These are phyloP conservation scores for Suricata suricatta DNA, from an alignment of 2,113 vertebrate genomes.

Conservation along the genomic window DNA sequence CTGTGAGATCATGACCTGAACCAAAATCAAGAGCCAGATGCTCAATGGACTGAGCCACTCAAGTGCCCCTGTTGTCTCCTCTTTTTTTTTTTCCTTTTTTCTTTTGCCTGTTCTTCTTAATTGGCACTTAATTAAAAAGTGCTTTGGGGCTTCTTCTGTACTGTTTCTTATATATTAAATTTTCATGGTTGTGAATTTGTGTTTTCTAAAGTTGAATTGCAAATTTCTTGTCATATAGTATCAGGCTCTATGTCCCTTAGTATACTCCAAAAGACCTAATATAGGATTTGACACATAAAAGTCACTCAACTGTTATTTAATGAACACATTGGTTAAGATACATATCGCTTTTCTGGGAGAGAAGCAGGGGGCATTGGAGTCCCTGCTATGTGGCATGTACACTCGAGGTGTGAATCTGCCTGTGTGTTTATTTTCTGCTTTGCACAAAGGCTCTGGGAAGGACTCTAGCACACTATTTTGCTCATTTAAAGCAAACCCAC, in stretches of 20 bases:
- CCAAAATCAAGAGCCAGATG: too few relatives aligned
- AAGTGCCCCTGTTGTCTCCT: too few relatives aligned
- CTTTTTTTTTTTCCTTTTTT: too few relatives aligned
- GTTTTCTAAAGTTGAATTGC: slow-evolving; percentile 5
- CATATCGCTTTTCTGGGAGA: background rate
- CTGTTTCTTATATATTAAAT: background rate
- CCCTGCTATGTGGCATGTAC: background rate
- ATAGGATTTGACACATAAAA: background rate
- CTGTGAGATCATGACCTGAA: too few relatives aligned
- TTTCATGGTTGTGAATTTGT: background rate
- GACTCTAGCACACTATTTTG: background rate
- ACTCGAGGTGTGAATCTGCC: background rate
- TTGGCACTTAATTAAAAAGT: background rate
- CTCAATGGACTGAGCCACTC: too few relatives aligned
- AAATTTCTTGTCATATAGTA: background rate
- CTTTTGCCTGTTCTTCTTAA: background rate
- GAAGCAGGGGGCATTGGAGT: background rate
- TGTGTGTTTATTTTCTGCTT: background rate
- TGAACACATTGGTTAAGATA: background rate
- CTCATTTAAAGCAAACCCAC: background rate
- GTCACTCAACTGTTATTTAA: background rate
- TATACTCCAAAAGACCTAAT: background rate
- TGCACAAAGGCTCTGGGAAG: background rate
- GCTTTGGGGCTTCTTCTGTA: background rate
- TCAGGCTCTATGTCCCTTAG: background rate